Conservation (phyloP, 2,797 vertebrate species). For the Peromyscus aztecus region DNA sequence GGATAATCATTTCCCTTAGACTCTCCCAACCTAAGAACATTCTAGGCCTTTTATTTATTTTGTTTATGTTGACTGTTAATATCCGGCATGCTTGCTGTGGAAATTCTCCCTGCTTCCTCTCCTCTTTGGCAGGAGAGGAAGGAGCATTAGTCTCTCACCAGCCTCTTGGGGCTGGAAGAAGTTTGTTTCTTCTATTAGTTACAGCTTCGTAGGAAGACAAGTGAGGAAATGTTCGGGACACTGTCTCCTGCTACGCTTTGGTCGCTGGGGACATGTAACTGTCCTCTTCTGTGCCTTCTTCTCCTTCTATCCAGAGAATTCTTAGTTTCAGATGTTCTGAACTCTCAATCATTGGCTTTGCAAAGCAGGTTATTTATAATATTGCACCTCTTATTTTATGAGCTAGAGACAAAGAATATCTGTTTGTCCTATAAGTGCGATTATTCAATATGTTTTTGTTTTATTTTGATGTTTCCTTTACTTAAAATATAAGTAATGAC, state of each 20-base stretch:
- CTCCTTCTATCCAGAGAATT: background rate
- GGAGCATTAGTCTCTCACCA: background rate
- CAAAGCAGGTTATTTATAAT: background rate
- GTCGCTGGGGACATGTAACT: background rate
- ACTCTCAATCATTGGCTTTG: background rate
- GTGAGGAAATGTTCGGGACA: background rate
- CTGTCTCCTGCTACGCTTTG: background rate
- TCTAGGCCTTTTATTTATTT: slow-evolving; percentile 21
- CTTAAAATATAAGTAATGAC: slow-evolving; percentile 48
- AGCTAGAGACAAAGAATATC: background rate
- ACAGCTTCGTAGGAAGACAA: background rate
- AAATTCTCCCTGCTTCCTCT: background rate
- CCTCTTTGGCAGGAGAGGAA: background rate
- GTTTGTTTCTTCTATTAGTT: background rate
- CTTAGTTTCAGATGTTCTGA: background rate
- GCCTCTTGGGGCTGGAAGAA: background rate
- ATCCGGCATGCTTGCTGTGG: background rate
- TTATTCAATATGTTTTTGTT: background rate
- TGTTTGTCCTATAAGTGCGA: slow-evolving; percentile 13
- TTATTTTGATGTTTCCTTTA: slow-evolving; percentile 73
- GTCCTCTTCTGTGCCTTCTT: background rate
- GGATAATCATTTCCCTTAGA: background rate
- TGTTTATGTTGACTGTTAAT: slow-evolving; percentile 4
- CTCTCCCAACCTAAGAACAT: background rate
- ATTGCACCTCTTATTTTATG: background rate